Evolutionary conservation across 2,113 vertebrate genomes (phyloP), one percentile per base, ranked within the genome.

Genomic region (Scatophagus argus): DNA sequence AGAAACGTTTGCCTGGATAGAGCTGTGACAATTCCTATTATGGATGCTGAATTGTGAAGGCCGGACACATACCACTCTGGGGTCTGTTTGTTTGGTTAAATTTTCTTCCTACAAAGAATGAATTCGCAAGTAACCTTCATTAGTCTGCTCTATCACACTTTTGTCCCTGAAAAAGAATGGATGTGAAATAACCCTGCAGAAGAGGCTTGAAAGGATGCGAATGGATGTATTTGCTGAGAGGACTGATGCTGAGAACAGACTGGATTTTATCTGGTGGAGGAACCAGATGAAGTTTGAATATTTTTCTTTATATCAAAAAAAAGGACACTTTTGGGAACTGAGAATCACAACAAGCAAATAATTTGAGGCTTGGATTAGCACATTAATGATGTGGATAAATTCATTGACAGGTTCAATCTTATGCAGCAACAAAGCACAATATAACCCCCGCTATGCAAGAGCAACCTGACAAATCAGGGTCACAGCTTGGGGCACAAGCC

Each of bases 81-180:
- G 51, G 34, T 38, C 39, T 54, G 52, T 74, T 39, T 54, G 52
- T 74, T 39, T 10, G 62, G 25, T 32, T 55, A 6, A 21, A 39
- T 71, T 52, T 36, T 61, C n/a, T 49, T 61, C 4, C 36, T 19
- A 34, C n/a, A 54, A 29, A n/a, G 67, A 79, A 41, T 60, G 7
- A 52, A 79, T 61, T 58, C 39, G 27, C 10, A 54, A 52, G 1
- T n/a, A 52, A 32, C 59, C 51, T 46, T 34, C 31, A 75, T 71
- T 54, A 39, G 32, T 62, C 47, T 65, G 49, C 64, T 72, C 56
- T 19, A n/a, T 23, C 23, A 41, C 55, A 71, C 49, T 44, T 68
- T 44, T 81, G 52, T 80, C 55, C 51, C 36, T 25, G 70, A 27
- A 67, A n/a, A 84, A 73, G 31, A 66, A 84, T 59, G 23, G 17